Conservation (phyloP, 2,797 vertebrate species). For the Leptodactylus fallax region DNA sequence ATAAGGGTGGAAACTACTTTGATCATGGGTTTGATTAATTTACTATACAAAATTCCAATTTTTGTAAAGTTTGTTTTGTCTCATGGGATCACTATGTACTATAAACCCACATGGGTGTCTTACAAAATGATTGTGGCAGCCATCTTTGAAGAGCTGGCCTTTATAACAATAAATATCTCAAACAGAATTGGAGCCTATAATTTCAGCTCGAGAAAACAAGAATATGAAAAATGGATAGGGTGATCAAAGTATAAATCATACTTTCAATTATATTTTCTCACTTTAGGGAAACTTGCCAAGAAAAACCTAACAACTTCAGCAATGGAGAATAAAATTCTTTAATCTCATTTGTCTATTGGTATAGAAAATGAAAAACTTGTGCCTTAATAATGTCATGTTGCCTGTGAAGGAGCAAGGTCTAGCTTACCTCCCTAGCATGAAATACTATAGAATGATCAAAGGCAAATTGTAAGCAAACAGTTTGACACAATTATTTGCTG, state of each 20-base stretch:
- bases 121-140: conserved; percentile 24
- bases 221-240: conserved; percentile 39
- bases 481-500: conserved; percentile 53
- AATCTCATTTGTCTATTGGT: conserved; percentile 44
- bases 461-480: conserved; percentile 33
- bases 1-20: background rate
- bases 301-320: conserved; percentile 35
- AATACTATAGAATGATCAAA: conserved; percentile 55
- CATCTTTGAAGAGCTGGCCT: conserved; percentile 30
- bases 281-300: conserved; percentile 46
- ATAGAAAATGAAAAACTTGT: conserved; percentile 56
- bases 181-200: background rate
- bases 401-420: conserved; percentile 25
- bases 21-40: background rate
- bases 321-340: conserved; percentile 39
- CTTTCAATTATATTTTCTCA: conserved; percentile 51
- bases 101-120: background rate
- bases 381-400: conserved; percentile 49
- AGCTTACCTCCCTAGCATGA: conserved; percentile 24
- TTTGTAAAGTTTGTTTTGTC: conserved; percentile 15
- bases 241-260: conserved; percentile 57
- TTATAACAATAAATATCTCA: conserved; percentile 40
- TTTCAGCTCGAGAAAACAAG: conserved; percentile 33
- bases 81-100: background rate
- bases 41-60: background rate